Evolutionary conservation across 2,888 invertebrate species (phyloP), one percentile per base, ranked within the genome.

Genomic region (Mythimna albipuncta): DNA sequence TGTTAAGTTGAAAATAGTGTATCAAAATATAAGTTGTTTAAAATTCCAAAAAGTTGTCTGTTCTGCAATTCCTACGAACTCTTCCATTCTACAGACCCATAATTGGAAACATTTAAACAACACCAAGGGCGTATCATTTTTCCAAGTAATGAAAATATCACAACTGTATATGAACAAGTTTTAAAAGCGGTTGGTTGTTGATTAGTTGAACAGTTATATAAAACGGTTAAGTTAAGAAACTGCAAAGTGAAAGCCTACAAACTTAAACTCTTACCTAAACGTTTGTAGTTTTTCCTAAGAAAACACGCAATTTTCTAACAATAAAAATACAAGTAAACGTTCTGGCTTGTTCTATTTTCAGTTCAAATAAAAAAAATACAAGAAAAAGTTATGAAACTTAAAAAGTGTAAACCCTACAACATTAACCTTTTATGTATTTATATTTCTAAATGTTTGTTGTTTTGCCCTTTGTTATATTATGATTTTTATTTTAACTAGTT

Each of bases 221-320:
- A 6, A 47, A 13, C 44, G 2, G 41, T 41, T 10, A 41, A 13
- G 59, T 57, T 50, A 70, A 16, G 3, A 65, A 65, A 2, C 19
- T 26, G 2, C 19, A 52, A 52, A 75, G 13, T 41, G 11, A 58
- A 55, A 58, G 19, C 64, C 16, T 47, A 64, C 21, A 63, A 72
- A 72, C 41, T 13, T 5, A 50, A 74, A 50, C 13, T 32, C 13
- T 32, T 26, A 9, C 21, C n/a, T 44, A 6, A 63, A 38, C 10
- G 2, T n/a, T 21, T 38, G 2, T 50, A 62, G 26, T 2, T 64
- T 26, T 55, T 41, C 1, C 0, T 41, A 21, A 21, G 21, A 21
- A 61, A 47, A 16, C 4, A n/a, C 5, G 0, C 4, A 16, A 64
- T 41, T n/a, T 47, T 26, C 16, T 6, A 13, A 16, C 9, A 0